Evolutionary conservation across 2,797 vertebrate genomes (phyloP), one percentile per base, ranked within the genome.

Genomic region (Mormyrus hasselquistii): DNA sequence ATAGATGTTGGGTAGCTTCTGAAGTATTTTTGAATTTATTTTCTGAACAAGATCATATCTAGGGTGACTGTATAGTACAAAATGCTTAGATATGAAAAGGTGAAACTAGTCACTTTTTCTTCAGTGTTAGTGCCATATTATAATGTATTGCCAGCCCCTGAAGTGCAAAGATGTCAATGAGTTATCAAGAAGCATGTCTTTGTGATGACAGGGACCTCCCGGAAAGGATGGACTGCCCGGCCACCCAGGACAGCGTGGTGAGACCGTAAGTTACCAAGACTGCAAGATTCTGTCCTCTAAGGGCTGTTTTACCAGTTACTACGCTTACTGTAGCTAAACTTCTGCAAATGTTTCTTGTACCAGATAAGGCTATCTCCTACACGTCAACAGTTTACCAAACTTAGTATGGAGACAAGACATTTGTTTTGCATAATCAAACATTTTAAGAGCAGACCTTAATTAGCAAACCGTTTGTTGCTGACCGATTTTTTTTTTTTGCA

Each of bases 161-260:
- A 47, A 84, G 82, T 49, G 47, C n/a, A n/a, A 6, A 44, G 19
- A 50, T 84, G 22, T 25, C 41, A 44, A 44, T n/a, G 41, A n/a
- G 73, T 47, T 62, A 4, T 91, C 86, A 82, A 84, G 34, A 55
- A 44, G 16, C 41, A 9, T 88, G 87, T 92, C 53, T 87, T 87
- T 93, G 83, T 90, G 88, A 92, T 93, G 95, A 62, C 92, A 99
- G 98, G 98, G 98, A 19, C 98, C 98, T 29, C 93, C 98, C 91
- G 98, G 98, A 62, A 99, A 99, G 92, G 98, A 99, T 0, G 98
- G 98, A 8, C 95, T 99, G 92, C 98, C 98, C 0, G 98, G 98
- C 84, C 98, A 99, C 89, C 98, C 98, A 4, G 98, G 99, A 91
- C 99, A 99, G 93, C 95, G 99, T 87, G 98, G 99, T 89, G 99